phyloP scores from a whole-genome alignment of 2,113 vertebrate genomes.

The Clarias magur region DNA sequence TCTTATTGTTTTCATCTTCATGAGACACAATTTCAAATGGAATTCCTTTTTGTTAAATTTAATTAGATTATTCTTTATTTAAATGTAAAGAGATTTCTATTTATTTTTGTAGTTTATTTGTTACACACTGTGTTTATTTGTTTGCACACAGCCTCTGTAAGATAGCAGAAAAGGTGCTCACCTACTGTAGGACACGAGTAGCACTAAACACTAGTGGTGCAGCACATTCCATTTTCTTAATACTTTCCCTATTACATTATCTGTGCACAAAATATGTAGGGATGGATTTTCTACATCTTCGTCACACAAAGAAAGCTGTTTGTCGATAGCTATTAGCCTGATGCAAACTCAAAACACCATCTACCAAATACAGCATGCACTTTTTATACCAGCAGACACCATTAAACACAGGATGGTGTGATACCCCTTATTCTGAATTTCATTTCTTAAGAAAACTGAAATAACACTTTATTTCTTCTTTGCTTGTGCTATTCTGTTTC shows the following conservation, averaged over 20 bases:
- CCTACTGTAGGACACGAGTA: constrained; percentile 2
- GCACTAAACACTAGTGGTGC: constrained; percentile 43
- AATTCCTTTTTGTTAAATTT: not conserved
- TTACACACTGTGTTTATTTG: too few relatives aligned
- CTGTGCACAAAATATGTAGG: constrained; percentile 44
- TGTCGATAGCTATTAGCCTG: constrained; percentile 45
- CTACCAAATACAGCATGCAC: constrained; percentile 23
- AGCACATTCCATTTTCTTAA: constrained; percentile 57
- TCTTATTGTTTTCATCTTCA: not conserved
- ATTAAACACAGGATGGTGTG: constrained; percentile 42
- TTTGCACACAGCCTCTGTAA: not conserved
- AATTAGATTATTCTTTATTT: not conserved
- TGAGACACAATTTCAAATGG: constrained; percentile 32
- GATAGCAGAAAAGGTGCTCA: constrained; percentile 8
- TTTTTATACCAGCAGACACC: constrained; percentile 23
- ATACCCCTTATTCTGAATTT: constrained; percentile 38
- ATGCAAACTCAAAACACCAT: constrained; percentile 44
- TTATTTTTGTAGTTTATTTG: not conserved
- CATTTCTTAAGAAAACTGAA: not conserved
- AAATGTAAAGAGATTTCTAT: not conserved
- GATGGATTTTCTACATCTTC: constrained; percentile 33
- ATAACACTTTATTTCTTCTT: constrained; percentile 27
- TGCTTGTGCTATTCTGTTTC: constrained; percentile 46
- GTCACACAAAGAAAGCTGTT: not conserved
- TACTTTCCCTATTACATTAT: constrained; percentile 54